Conservation (phyloP, 2,888 invertebrate species). For the Apamea sordens region DNA sequence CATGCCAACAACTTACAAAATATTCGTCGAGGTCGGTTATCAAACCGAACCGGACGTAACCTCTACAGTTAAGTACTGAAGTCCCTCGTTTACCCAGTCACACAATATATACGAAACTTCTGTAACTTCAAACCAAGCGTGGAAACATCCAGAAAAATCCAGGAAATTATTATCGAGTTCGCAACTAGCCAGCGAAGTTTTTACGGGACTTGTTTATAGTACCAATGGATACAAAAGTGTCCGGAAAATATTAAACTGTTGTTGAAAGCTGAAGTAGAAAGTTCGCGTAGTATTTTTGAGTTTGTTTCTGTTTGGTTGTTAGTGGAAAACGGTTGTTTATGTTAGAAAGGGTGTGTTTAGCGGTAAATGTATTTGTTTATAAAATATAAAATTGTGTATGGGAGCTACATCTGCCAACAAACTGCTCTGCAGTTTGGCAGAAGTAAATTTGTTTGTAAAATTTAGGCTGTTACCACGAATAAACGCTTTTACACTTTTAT, state of each 20-base stretch:
- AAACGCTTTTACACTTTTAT: no score
- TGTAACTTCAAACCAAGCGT: slow-evolving; percentile 36
- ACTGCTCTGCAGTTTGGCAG: no score
- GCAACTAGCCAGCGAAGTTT: slow-evolving; percentile 46
- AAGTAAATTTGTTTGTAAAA: no score
- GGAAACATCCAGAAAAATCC: slow-evolving; percentile 47
- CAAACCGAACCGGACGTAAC: no score
- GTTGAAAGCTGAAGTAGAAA: slow-evolving; percentile 41
- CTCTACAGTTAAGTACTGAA: background rate
- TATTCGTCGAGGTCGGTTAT: no score
- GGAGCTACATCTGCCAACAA: no score
- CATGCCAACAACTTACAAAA: background rate
- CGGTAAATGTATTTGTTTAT: no score
- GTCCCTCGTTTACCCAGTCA: background rate
- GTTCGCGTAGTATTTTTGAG: slow-evolving; percentile 28
- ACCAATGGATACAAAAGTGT: slow-evolving; percentile 34
- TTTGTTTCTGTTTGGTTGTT: slow-evolving; percentile 19
- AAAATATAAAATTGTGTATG: no score
- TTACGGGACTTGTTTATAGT: slow-evolving; percentile 45
- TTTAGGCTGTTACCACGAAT: no score
- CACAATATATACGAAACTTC: slow-evolving; percentile 23
- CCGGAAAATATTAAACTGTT: slow-evolving; percentile 49
- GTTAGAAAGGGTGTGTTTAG: background rate
- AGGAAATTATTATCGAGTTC: slow-evolving; percentile 56
- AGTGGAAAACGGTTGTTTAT: background rate